Conservation (phyloP, 2,113 vertebrate genomes). For the Coryphaenoides rupestris region DNA sequence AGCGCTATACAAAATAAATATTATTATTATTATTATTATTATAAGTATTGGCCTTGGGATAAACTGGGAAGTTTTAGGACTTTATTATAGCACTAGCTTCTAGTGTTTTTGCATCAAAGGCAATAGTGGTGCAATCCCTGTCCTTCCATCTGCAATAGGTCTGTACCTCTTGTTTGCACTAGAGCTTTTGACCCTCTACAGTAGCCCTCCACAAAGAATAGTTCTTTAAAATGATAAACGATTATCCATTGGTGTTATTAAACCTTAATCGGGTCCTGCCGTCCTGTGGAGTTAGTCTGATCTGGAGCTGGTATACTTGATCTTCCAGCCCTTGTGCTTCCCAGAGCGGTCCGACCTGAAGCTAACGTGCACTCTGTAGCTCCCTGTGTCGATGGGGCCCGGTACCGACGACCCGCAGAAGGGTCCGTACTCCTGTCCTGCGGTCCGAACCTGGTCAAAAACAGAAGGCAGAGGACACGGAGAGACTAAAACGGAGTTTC, state of each 20-base stretch:
- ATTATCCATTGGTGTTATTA: not conserved
- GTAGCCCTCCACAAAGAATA: no score
- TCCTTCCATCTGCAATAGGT: no score
- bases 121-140: no score
- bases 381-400: slow-evolving; percentile 69
- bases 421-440: slow-evolving; percentile 62
- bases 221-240: not conserved
- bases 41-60: no score
- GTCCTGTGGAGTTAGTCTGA: slow-evolving; percentile 2
- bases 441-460: slow-evolving; percentile 71
- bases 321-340: slow-evolving; percentile 78
- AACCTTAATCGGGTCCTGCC: not conserved
- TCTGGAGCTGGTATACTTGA: slow-evolving; percentile 71
- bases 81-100: no score
- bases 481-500: no score
- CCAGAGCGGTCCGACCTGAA: slow-evolving; percentile 73
- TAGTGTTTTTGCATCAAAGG: no score
- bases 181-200: no score
- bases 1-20: no score
- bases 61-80: no score
- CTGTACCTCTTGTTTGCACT: no score
- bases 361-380: slow-evolving; percentile 58
- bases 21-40: no score
- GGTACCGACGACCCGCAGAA: slow-evolving; percentile 76
- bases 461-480: not conserved